These are phyloP conservation scores for Microctonus brassicae DNA, from an alignment of 2,888 invertebrate species.

Conservation along the genomic window DNA sequence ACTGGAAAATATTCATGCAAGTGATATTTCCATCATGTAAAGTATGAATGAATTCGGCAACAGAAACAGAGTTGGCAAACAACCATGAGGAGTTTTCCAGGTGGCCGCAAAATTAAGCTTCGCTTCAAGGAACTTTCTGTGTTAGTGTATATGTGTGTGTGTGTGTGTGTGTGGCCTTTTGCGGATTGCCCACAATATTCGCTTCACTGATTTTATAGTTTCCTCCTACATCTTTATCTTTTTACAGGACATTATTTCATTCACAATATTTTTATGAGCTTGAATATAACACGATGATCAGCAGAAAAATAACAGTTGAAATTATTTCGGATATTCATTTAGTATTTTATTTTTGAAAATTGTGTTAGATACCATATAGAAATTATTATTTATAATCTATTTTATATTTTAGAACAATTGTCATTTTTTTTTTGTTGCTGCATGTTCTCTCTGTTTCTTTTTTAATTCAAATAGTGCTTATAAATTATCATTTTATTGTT, in stretches of 20 bases:
- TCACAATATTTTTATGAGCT: background rate
- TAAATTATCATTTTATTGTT: too few relatives aligned
- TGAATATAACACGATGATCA: background rate
- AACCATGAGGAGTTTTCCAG: conserved; percentile 55
- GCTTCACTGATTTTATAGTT: conserved; percentile 53
- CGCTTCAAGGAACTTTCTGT: conserved; percentile 43
- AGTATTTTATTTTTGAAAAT: too few relatives aligned
- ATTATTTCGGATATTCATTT: too few relatives aligned
- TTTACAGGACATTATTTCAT: background rate
- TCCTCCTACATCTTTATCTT: conserved; percentile 40
- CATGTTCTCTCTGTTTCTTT: too few relatives aligned
- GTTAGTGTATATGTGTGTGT: conserved; percentile 1
- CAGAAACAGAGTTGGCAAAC: conserved; percentile 53
- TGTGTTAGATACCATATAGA: too few relatives aligned
- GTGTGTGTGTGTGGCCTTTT: conserved; percentile 10
- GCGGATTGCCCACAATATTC: conserved; percentile 41
- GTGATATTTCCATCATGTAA: conserved; percentile 5
- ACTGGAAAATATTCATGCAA: background rate
- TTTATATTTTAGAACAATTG: too few relatives aligned
- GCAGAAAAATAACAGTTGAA: too few relatives aligned
- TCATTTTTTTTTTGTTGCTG: too few relatives aligned
- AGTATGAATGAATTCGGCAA: conserved; percentile 10
- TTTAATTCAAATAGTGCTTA: too few relatives aligned
- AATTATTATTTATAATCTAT: too few relatives aligned
- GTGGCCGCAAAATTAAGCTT: conserved; percentile 58